Base-by-base conservation (phyloP, 2,888 invertebrate species). In the Acleris holmiana region DNA sequence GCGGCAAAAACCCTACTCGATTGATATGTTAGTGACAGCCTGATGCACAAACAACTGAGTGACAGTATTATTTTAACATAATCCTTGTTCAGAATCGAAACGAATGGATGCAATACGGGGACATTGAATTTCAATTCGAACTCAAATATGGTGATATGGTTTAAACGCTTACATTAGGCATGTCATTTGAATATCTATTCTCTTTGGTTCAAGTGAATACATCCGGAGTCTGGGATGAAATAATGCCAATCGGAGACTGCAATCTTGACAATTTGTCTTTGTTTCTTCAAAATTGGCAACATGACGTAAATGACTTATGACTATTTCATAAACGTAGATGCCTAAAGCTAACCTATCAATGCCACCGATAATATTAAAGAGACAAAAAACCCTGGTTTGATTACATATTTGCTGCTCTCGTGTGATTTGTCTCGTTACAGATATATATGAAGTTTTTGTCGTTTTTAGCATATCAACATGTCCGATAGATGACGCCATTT, bases 1-100 rank as follows among this genome's bases (percentile, higher is more conserved):
- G 82, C 83, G 77, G 81, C 84, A 91, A 91, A 89, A 91, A 90
- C 86, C 81, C 83, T 82, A 79, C 76, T 68, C 75, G 87, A 89
- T 92, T 91, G 92, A 92, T 87, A 90, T 87, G 91, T 91, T 87
- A 89, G 86, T 88, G 92, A 90, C 91, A 90, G 87, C 73, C 74
- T 78, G 88, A 90, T 91, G 88, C 91, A 91, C 90, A 89, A 88
- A 88, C 88, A 89, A 85, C 84, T 81, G 86, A 84, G 85, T 79
- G 86, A 85, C 87, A 85, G 90, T 75, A 89, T 88, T 89, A 88
- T 89, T 89, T 91, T 91, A 91, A 80, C 91, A 91, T 91, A 91
- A 89, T 89, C 89, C 88, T 89, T 90, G 91, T 89, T 83, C 76
- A 84, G 85, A 78, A 76, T 85, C 78, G 83, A 87, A 87, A 88